Base-by-base conservation (phyloP, 2,113 vertebrate species). In the Nothocercus nigrocapillus region DNA sequence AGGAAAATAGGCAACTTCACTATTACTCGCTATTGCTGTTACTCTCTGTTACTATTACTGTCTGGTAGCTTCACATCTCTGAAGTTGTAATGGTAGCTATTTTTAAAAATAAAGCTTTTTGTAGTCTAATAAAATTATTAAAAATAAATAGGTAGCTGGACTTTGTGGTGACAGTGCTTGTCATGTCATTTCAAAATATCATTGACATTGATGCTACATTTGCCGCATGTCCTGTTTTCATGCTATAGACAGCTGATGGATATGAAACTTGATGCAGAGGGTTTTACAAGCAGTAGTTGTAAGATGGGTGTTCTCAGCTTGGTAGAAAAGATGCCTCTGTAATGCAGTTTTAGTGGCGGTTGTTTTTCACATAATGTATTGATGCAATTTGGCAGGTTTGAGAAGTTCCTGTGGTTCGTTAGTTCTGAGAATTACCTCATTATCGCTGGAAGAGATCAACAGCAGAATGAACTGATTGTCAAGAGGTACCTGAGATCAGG, bases 361-460 rank as follows among this genome's bases (percentile, higher is more conserved):
- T 45, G 66, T 49, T 73, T 34, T 44, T 93, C 40, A 89, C 56
- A 2, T 27, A 1, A 1, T 51, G 93, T 24, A 1, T 67, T 95
- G 84, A 25, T 97, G 88, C 84, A 10, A 68, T 96, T 96, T 93
- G 82, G 18, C 97, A 99, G 99, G 99, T 99, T 99, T 98, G 99
- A 99, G 97, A 99, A 99, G 98, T 99, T 99, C 98, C 96, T 99
- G 82, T 99, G 99, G 99, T 99, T 99, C 97, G 98, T 99, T 91
- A 99, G 99, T 95, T 99, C 99, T 9, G 99, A 99, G 97, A 99
- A 99, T 95, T 99, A 99, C 95, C 98, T 99, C 6, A 92, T 99
- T 70, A 99, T 99, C 61, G 99, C 99, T 79, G 99, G 99, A 66
- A 97, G 99, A 92, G 99, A 99, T 89, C 99, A 99, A 95, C 99